phyloP scores from a whole-genome alignment of 1,140 invertebrate species.

The Berghia stephanieae region DNA sequence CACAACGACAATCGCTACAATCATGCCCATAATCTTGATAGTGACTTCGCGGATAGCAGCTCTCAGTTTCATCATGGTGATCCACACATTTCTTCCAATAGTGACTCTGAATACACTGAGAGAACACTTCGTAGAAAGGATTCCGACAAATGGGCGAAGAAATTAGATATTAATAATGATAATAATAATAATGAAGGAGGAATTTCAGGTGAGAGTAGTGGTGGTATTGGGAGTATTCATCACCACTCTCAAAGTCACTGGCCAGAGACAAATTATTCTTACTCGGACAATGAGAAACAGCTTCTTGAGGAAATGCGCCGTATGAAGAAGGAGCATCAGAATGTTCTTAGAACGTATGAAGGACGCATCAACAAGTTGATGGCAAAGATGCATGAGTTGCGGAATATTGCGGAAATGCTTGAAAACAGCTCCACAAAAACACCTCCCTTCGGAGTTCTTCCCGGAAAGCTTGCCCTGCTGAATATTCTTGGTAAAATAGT shows the following conservation, averaged over 20 bases:
- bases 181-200: background rate
- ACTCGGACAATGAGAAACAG: constrained; percentile 65
- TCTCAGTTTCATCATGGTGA: background rate
- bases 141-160: no score
- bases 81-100: no score
- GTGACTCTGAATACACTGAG: no score
- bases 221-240: constrained; percentile 25
- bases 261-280: constrained; percentile 49
- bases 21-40: no score
- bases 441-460: constrained; percentile 54
- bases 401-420: constrained; percentile 62
- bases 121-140: no score
- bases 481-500: constrained; percentile 54
- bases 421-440: constrained; percentile 61
- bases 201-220: background rate
- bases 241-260: constrained; percentile 31
- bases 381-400: constrained; percentile 63
- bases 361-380: constrained; percentile 61
- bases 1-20: no score
- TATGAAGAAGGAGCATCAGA: constrained; percentile 61
- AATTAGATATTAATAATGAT: no score
- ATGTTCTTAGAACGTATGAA: constrained; percentile 57
- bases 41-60: no score
- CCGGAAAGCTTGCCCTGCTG: constrained; percentile 46
- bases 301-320: constrained; percentile 64